Conservation (phyloP, 2,797 vertebrate genomes). For the Heliangelus exortis region DNA sequence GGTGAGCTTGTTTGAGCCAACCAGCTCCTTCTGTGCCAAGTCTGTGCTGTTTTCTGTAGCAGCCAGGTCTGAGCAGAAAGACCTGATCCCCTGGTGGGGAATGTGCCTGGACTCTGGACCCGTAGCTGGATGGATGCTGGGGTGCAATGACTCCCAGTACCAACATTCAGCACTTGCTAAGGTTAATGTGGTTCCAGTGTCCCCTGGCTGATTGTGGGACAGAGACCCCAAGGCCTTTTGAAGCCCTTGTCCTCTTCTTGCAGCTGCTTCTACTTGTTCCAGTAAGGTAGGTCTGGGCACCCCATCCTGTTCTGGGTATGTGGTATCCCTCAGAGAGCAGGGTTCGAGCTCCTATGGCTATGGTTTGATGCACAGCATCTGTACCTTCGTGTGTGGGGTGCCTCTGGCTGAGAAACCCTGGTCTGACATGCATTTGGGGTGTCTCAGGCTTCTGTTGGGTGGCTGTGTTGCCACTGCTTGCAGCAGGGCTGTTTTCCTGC, state of each 20-base stretch:
- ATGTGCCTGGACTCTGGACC: background rate
- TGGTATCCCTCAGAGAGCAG: background rate
- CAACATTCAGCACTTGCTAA: background rate
- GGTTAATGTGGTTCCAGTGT: background rate
- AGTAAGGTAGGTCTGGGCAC: background rate
- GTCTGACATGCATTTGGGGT: background rate
- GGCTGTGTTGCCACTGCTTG: background rate
- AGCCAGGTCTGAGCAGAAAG: background rate
- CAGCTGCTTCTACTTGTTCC: rapidly evolving
- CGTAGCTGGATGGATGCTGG: rapidly evolving
- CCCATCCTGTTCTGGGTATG: background rate
- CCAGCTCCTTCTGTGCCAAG: background rate
- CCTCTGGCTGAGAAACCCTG: background rate
- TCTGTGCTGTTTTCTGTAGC: background rate
- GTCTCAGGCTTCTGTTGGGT: background rate
- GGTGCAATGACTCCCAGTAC: background rate
- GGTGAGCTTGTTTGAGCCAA: background rate
- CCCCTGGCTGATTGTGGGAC: background rate
- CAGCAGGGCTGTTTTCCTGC: background rate
- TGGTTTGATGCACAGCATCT: background rate
- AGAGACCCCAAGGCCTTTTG: background rate
- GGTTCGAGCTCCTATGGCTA: background rate
- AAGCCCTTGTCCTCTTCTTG: rapidly evolving
- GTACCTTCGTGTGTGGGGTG: rapidly evolving
- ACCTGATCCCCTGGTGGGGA: background rate